Conservation (phyloP, 2,113 vertebrate species). For the Canis aureus region DNA sequence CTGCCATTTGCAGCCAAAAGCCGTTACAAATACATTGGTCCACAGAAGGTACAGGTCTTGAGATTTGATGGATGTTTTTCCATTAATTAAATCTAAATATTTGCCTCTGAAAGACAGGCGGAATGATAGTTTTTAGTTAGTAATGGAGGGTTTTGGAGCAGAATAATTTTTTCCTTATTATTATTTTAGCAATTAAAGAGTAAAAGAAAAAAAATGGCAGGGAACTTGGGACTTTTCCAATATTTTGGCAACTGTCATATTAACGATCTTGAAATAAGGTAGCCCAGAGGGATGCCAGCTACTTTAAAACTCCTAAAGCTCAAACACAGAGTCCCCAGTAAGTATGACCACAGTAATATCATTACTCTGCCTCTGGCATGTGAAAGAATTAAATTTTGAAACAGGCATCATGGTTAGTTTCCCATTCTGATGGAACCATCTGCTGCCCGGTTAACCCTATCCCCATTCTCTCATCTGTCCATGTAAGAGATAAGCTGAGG, state of each 20-base stretch:
- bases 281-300: slow-evolving; percentile 59
- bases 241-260: slow-evolving; percentile 76
- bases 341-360: slow-evolving; percentile 62
- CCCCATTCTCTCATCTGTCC: neutral
- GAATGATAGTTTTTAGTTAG: slow-evolving; percentile 67
- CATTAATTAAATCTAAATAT: slow-evolving; percentile 60
- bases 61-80: slow-evolving; percentile 49
- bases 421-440: neutral
- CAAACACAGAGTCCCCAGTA: slow-evolving; percentile 76
- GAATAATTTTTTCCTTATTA: slow-evolving; percentile 67
- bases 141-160: slow-evolving; percentile 27
- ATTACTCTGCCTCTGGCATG: neutral
- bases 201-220: slow-evolving; percentile 70
- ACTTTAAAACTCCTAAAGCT: slow-evolving; percentile 75
- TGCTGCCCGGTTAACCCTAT: neutral
- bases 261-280: slow-evolving; percentile 81
- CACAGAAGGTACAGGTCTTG: neutral
- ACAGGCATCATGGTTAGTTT: neutral
- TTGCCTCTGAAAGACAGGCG: slow-evolving; percentile 1
- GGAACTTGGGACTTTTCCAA: slow-evolving; percentile 68
- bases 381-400: slow-evolving; percentile 48
- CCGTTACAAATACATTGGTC: neutral
- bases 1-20: neutral
- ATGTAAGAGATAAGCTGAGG: neutral
- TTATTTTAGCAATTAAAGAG: slow-evolving; percentile 72